Conservation (phyloP, 2,888 invertebrate species). For the Hecatera dysodea region DNA sequence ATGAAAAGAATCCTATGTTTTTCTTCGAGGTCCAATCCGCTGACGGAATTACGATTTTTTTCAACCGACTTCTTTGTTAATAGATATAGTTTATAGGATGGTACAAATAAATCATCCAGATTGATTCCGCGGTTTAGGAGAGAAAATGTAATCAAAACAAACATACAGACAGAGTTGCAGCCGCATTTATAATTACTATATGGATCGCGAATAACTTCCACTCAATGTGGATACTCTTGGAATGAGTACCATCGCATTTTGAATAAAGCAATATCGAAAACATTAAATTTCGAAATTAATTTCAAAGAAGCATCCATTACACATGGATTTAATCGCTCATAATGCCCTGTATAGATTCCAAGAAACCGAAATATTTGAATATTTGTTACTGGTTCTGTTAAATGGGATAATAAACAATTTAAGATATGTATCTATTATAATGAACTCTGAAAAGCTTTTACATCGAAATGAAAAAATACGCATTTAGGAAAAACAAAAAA, state of each 20-base stretch:
- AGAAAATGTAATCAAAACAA: background rate
- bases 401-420: conserved; percentile 22
- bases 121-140: background rate
- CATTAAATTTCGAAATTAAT: conserved; percentile 6
- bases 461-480: conserved; percentile 9
- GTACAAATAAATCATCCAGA: too few relatives aligned
- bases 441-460: conserved; percentile 7
- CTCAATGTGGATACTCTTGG: background rate
- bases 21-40: background rate
- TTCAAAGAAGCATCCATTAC: conserved; percentile 10
- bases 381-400: background rate
- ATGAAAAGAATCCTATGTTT: background rate
- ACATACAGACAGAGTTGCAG: background rate
- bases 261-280: background rate
- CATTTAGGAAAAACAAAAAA: conserved; percentile 8
- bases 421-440: background rate
- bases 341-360: conserved; percentile 2
- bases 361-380: conserved; percentile 17
- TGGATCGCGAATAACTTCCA: background rate
- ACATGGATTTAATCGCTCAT: background rate
- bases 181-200: background rate
- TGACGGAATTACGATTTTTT: too few relatives aligned
- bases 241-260: background rate
- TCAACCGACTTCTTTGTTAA: too few relatives aligned
- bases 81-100: too few relatives aligned